A percentile compares a stretch with the other conserved stretches of the same genome.
phyloP scores from a whole-genome alignment of 1,140 invertebrate genomes.

The Panagrolaimus sp. region DNA sequence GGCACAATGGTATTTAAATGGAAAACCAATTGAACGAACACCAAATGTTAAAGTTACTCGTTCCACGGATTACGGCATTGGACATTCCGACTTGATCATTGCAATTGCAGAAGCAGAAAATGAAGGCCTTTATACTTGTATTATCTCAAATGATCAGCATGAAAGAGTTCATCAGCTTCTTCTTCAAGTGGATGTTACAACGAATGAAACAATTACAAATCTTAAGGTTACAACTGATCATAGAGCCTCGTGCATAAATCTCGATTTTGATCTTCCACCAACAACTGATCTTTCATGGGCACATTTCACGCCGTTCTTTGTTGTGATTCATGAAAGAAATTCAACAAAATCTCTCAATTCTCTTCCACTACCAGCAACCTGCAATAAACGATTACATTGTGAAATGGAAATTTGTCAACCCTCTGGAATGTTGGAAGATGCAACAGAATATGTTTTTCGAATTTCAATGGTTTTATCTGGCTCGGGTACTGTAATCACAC shows the following conservation, averaged over 20 bases:
- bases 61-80: not conserved
- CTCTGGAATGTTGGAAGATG: not conserved
- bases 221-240: not conserved
- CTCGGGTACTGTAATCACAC: not conserved
- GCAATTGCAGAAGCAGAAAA: constrained; percentile 2
- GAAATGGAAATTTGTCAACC: not conserved
- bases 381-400: not conserved
- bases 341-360: not conserved
- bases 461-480: not conserved
- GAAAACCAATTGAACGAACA: not conserved
- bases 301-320: not conserved
- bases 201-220: constrained; percentile 3
- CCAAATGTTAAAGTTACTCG: not conserved
- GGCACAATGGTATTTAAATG: constrained; percentile 3
- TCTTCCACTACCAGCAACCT: not conserved
- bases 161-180: constrained; percentile 2
- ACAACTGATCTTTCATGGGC: not conserved
- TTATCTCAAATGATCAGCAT: not conserved
- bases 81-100: not conserved
- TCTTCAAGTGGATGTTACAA: not conserved
- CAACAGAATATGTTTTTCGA: not conserved
- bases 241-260: not conserved
- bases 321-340: not conserved
- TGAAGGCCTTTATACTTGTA: constrained; percentile 4
- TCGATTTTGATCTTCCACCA: not conserved